Conservation (phyloP, 2,888 invertebrate species). For the Acanthococcus lagerstroemiae region DNA sequence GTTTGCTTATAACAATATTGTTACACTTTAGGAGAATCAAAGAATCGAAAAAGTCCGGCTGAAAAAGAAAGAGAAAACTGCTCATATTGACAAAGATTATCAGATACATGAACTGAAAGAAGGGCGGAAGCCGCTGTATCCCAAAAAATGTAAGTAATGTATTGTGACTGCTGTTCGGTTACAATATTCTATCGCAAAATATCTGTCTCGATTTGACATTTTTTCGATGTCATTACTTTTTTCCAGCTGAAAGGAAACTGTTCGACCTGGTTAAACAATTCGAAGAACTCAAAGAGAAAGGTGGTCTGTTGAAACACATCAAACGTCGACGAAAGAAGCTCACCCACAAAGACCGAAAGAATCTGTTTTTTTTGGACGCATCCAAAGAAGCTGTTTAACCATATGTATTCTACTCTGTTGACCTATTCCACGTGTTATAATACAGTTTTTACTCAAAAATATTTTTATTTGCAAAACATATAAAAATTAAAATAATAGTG, state of each 20-base stretch:
- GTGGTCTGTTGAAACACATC: not conserved
- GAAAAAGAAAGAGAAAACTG: not conserved
- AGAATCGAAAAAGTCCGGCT: not conserved
- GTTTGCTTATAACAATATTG: too few relatives aligned
- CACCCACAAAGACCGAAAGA: not conserved
- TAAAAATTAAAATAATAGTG: too few relatives aligned
- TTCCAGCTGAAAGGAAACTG: not conserved
- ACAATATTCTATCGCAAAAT: not conserved
- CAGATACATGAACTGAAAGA: not conserved
- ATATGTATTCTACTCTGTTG: not conserved
- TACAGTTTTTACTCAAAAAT: too few relatives aligned
- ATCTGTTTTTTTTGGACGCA: not conserved
- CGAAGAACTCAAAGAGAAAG: not conserved
- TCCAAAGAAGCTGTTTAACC: too few relatives aligned
- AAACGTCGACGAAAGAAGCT: conserved; percentile 3
- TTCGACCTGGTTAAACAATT: not conserved
- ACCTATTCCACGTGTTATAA: too few relatives aligned
- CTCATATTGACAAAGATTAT: not conserved
- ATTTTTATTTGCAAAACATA: too few relatives aligned
- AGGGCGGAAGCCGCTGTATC: not conserved
- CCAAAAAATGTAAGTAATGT: not conserved
- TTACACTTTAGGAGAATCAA: not conserved
- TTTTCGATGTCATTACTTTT: not conserved
- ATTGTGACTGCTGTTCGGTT: not conserved
- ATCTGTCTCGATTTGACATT: not conserved